phyloP scores from a whole-genome alignment of 2,113 vertebrate genomes.

The Glaucidium brasilianum region DNA sequence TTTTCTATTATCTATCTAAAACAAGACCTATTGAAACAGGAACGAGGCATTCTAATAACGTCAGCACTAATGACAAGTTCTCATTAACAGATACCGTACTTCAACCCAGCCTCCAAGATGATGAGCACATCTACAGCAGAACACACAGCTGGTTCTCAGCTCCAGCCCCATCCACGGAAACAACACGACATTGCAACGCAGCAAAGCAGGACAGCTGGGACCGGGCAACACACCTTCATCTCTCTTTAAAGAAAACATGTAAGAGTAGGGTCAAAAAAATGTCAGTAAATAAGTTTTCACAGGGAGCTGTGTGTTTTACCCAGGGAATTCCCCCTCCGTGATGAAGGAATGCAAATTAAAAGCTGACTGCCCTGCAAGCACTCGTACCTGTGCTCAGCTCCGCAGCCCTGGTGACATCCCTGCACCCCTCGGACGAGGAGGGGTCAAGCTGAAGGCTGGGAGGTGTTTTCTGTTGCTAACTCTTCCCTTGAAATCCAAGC shows the following conservation, averaged over 20 bases:
- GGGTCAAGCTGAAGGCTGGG: not conserved
- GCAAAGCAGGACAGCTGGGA: not conserved
- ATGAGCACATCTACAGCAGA: not conserved
- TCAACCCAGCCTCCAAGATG: not conserved
- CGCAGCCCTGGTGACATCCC: not conserved
- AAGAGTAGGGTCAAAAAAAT: too few relatives aligned
- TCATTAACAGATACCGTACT: not conserved
- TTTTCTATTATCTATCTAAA: not conserved
- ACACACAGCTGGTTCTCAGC: not conserved
- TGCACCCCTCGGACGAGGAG: fast-evolving
- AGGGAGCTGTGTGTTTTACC: not conserved
- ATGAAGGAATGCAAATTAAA: not conserved
- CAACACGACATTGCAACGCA: fast-evolving
- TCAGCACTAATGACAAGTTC: not conserved
- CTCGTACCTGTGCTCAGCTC: fast-evolving
- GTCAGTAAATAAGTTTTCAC: fast-evolving
- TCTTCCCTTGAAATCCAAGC: not conserved
- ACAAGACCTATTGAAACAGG: not conserved
- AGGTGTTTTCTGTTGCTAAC: not conserved
- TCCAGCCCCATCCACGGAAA: not conserved
- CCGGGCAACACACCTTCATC: fast-evolving
- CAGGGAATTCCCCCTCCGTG: not conserved
- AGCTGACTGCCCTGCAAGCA: not conserved
- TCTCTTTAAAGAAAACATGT: not conserved
- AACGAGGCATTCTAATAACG: not conserved